A percentile compares a stretch with the other conserved stretches of the same genome.
Conservation (phyloP, 1,140 invertebrate genomes). For the Wiebesia pumilae region DNA sequence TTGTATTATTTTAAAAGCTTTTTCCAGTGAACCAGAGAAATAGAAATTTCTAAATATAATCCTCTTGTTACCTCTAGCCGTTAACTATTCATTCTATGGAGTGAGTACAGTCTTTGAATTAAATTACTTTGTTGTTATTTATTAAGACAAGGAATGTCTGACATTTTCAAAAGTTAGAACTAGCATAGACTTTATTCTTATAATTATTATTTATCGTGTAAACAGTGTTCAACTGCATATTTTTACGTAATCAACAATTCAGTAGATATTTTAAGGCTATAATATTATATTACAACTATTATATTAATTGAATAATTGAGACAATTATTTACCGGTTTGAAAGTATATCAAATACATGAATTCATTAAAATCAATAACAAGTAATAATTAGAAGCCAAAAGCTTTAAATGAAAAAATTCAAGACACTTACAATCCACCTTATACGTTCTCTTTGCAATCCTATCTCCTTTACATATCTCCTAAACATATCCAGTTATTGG, state of each 20-base stretch:
- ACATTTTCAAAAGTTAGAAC: too few relatives aligned
- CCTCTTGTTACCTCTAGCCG: not conserved
- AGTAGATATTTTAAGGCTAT: too few relatives aligned
- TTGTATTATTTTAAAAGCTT: not conserved
- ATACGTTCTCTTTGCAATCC: not conserved
- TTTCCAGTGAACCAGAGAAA: not conserved
- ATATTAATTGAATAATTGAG: too few relatives aligned
- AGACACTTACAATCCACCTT: constrained; percentile 6
- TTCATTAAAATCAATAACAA: too few relatives aligned
- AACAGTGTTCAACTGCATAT: too few relatives aligned
- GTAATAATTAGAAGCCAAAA: not conserved
- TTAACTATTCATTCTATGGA: not conserved
- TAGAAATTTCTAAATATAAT: not conserved
- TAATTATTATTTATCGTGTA: too few relatives aligned
- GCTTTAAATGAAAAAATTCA: constrained; percentile 9
- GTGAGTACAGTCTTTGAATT: not conserved
- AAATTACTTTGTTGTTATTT: constrained; percentile 19
- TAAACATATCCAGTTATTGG: constrained; percentile 33
- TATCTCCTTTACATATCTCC: not conserved
- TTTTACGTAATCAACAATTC: too few relatives aligned
- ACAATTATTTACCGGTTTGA: too few relatives aligned
- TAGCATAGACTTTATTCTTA: too few relatives aligned
- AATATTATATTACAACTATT: too few relatives aligned
- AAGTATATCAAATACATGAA: too few relatives aligned
- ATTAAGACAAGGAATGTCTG: too few relatives aligned